Percentiles rank a stretch among this genome's conserved stretches.
Conservation (phyloP, 2,797 vertebrate genomes). For the Sebastes itinus region DNA sequence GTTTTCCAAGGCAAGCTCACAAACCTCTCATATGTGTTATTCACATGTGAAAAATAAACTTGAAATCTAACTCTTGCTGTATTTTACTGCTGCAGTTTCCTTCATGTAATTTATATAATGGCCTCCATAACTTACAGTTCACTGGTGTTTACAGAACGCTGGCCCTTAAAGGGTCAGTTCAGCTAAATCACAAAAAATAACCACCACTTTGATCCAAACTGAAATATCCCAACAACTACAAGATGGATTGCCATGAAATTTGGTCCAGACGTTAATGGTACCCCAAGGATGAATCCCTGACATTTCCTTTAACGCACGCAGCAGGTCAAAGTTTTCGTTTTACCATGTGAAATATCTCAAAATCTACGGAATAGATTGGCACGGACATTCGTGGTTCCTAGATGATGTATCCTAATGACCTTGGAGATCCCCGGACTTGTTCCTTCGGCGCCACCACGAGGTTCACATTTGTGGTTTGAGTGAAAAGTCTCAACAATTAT, state of each 20-base stretch:
- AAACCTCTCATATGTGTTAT: slow-evolving; percentile 10
- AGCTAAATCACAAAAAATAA: neutral
- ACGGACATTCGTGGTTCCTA: neutral
- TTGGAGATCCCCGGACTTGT: neutral
- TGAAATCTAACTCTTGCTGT: slow-evolving; percentile 6
- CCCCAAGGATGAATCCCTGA: neutral
- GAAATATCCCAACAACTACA: neutral
- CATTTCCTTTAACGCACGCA: neutral
- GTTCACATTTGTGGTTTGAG: neutral
- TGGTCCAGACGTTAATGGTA: neutral
- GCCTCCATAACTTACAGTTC: slow-evolving; percentile 8
- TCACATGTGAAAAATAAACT: slow-evolving; percentile 11
- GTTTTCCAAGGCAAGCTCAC: slow-evolving; percentile 17
- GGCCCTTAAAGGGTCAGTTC: neutral
- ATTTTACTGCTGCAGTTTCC: slow-evolving; percentile 20
- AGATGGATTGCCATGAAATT: neutral
- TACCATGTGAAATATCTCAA: neutral
- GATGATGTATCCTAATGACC: neutral
- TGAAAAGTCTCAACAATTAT: neutral
- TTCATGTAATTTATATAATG: neutral
- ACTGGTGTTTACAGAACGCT: slow-evolving; percentile 10
- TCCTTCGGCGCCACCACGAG: neutral
- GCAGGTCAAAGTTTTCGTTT: neutral
- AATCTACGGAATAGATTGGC: neutral
- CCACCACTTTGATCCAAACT: neutral